Base-by-base conservation (phyloP, 1,140 invertebrate genomes). In the Agrypnia vestita region DNA sequence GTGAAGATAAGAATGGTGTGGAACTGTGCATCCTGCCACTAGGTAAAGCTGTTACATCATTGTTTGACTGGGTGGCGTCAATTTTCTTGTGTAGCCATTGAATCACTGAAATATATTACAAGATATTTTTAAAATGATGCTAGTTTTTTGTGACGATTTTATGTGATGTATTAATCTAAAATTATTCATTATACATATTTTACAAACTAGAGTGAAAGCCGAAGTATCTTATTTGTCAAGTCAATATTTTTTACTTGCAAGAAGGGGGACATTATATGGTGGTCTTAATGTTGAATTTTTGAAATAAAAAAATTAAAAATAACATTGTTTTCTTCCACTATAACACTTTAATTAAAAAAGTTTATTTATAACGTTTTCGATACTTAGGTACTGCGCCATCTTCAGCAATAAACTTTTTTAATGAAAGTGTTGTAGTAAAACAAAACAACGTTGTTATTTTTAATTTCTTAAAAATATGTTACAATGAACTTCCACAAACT, bases 81-180 rank as follows among this genome's bases (percentile, higher is more conserved):
- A 90, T 77, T 82, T 90, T 90, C 82, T 88, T 89, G 80, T 89
- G 88, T 62, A 90, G 83, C 89, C 89, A 90, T 81, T 90, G 88
- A 44, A 90, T 90, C 11, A 89, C 88, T 89, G 64, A 73, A 85
- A 85, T 47, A 80, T 67, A 67, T 25, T 35, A 4, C 8, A 51
- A 51, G n/a, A 9, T 51, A 51, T 13, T 12, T 51, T 15, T 3
- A 51, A n/a, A n/a, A n/a, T n/a, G n/a, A n/a, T n/a, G n/a, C n/a
- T n/a, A n/a, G n/a, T n/a, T n/a, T n/a, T n/a, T n/a, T n/a, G n/a
- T n/a, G n/a, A 13, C n/a, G 8, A 13, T 51, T 51, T 51, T 3
- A 51, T 15, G 11, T 51, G n/a, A 15, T 13, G 8, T 51, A 51
- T 51, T 69, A 35, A 69, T 17, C 17, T 6, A 35, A 44, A 25